Conservation (phyloP, 2,888 invertebrate species). For the Hoplodrina blanda region DNA sequence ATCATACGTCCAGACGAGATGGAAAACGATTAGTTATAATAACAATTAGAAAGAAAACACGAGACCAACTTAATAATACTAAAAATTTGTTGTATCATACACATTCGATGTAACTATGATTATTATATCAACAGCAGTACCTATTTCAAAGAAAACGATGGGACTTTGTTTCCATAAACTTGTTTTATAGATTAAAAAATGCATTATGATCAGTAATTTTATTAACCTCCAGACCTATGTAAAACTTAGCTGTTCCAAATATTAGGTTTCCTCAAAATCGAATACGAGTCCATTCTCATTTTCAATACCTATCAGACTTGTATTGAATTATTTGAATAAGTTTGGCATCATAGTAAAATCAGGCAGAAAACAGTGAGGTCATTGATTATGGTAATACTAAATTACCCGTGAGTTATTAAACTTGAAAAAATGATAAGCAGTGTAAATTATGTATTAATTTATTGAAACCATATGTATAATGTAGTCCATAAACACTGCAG, state of each 20-base stretch:
- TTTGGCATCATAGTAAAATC: background rate
- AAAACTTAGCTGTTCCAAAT: too few species aligned
- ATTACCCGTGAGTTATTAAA: background rate
- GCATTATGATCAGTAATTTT: too few species aligned
- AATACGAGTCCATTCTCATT: too few species aligned
- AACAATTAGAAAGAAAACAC: background rate
- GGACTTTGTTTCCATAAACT: too few species aligned
- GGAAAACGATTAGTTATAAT: background rate
- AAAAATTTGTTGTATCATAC: constrained; percentile 21
- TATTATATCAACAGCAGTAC: background rate
- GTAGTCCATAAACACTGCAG: constrained; percentile 45
- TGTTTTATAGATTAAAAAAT: too few species aligned
- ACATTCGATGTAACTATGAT: constrained; percentile 21
- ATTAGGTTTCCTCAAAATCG: too few species aligned
- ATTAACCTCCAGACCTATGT: too few species aligned
- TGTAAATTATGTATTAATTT: constrained; percentile 40
- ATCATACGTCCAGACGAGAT: background rate
- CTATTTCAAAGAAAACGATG: background rate
- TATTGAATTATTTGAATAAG: background rate
- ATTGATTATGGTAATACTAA: background rate
- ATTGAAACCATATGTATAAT: constrained; percentile 49
- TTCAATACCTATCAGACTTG: background rate
- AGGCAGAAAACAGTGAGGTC: too few species aligned
- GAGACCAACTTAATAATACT: constrained; percentile 1
- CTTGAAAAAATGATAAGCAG: constrained; percentile 44